Conservation (phyloP, 2,113 vertebrate genomes). For the Tautogolabrus adspersus region DNA sequence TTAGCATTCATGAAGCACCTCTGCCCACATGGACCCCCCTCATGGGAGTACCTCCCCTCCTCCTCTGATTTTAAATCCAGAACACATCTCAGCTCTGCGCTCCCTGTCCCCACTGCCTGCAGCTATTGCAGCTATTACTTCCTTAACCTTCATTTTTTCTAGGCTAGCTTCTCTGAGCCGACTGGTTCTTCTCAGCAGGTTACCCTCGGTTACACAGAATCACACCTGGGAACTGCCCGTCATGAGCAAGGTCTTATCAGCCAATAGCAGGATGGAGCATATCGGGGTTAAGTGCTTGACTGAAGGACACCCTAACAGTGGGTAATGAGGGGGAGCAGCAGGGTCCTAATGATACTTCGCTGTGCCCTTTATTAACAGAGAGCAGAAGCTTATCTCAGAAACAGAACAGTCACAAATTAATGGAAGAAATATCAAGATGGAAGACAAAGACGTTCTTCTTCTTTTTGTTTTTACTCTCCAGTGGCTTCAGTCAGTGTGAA, state of each 20-base stretch:
- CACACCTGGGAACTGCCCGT: conserved; percentile 18
- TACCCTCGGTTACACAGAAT: conserved; percentile 15
- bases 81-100: neutral
- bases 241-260: neutral
- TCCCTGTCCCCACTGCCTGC: conserved; percentile 5
- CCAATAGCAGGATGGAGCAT: neutral
- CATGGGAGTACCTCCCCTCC: neutral
- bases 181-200: neutral
- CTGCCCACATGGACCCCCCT: neutral
- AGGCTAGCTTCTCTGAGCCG: neutral
- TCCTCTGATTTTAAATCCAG: conserved; percentile 49
- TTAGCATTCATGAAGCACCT: conserved; percentile 31
- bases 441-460: neutral
- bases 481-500: neutral
- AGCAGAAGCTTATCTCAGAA: neutral
- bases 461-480: too few relatives aligned
- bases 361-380: neutral
- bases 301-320: neutral
- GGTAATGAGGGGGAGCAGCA: neutral
- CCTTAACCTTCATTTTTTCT: conserved; percentile 28
- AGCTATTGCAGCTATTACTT: conserved; percentile 10
- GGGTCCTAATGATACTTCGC: neutral
- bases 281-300: neutral
- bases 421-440: neutral
- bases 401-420: neutral